Percentiles rank a stretch among this genome's conserved stretches.
Conservation (phyloP, 1,140 invertebrate genomes). For the Chironomus tepperi region DNA sequence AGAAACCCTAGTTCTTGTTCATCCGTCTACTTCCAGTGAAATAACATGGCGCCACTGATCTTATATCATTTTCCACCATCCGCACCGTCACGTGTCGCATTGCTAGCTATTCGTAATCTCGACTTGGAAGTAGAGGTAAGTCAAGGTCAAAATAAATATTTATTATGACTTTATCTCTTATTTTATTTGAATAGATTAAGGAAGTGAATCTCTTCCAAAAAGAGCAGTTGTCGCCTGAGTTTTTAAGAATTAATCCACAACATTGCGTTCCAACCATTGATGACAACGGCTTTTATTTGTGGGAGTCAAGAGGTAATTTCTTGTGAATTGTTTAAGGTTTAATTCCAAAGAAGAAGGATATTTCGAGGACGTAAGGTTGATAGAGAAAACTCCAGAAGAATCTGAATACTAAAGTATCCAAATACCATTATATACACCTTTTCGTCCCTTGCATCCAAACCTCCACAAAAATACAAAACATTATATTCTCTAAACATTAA, state of each 20-base stretch:
- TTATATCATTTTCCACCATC: conserved; percentile 60
- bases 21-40: too few relatives aligned
- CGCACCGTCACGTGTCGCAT: conserved; percentile 53
- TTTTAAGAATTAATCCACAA: conserved; percentile 56
- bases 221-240: conserved; percentile 53
- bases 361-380: too few relatives aligned
- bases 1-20: too few relatives aligned
- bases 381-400: too few relatives aligned
- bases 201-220: conserved; percentile 50
- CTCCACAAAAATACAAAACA: too few relatives aligned
- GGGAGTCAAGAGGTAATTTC: conserved; percentile 41
- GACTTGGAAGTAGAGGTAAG: conserved; percentile 52
- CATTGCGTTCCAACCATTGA: conserved; percentile 55
- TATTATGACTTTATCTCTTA: conserved; percentile 32
- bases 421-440: too few relatives aligned
- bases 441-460: too few relatives aligned
- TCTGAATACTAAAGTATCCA: too few relatives aligned
- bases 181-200: conserved; percentile 35
- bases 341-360: too few relatives aligned
- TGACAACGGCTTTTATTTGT: conserved; percentile 53
- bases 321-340: too few relatives aligned
- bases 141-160: conserved; percentile 23
- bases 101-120: conserved; percentile 50
- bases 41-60: conserved; percentile 33
- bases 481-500: too few relatives aligned